phyloP scores from a whole-genome alignment of 1,140 invertebrate species.

The Apis florea region DNA sequence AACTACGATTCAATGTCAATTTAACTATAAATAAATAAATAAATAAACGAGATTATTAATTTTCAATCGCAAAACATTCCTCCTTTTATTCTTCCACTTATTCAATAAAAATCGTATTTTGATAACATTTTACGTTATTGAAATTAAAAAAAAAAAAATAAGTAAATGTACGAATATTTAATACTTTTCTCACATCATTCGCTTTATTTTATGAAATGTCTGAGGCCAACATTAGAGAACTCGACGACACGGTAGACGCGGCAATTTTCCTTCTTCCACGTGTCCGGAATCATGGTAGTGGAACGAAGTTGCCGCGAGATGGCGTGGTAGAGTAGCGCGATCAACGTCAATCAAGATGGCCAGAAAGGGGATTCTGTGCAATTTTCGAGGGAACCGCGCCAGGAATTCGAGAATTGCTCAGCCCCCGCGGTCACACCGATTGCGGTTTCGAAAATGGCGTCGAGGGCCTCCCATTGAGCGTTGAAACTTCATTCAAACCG shows the following conservation, averaged over 20 bases:
- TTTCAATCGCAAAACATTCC: no score
- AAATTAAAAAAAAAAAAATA: no score
- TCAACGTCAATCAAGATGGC: neutral
- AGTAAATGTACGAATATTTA: no score
- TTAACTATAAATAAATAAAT: no score
- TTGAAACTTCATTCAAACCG: neutral
- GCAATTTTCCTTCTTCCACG: neutral
- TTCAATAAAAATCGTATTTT: no score
- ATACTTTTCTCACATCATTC: neutral
- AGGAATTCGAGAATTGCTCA: conserved; percentile 32
- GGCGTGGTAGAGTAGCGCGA: neutral
- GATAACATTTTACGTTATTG: no score
- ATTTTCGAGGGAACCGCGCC: conserved; percentile 41
- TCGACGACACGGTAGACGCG: neutral
- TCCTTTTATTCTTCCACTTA: no score
- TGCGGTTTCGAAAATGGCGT: conserved; percentile 36
- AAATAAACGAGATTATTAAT: no score
- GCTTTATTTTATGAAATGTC: neutral
- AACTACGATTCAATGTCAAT: no score
- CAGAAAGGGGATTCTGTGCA: neutral
- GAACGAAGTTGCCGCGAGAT: neutral
- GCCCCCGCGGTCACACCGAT: conserved; percentile 6
- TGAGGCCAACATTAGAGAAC: neutral
- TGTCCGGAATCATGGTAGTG: neutral
- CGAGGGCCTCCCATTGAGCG: neutral